Percentiles rank a stretch among this genome's conserved stretches.
Conservation (phyloP, 2,797 vertebrate genomes). For the Sebastiscus albofasciatus region DNA sequence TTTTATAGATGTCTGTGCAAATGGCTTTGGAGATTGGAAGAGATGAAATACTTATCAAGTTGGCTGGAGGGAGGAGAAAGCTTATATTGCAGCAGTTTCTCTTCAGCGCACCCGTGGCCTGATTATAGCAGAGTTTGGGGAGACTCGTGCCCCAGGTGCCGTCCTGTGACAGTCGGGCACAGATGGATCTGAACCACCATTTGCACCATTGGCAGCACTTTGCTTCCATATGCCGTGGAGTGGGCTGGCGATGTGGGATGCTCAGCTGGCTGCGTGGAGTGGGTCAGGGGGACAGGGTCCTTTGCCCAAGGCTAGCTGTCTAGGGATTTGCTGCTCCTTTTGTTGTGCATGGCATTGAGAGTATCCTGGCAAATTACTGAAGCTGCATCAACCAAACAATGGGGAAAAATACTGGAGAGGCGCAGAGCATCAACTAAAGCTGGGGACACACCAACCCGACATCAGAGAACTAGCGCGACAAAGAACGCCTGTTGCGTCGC, state of each 20-base stretch:
- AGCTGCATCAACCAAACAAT: constrained; percentile 21
- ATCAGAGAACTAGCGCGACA: no score
- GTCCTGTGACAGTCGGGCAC: constrained; percentile 66
- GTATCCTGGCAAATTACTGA: constrained; percentile 6
- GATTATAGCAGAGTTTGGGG: constrained; percentile 60
- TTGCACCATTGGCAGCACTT: constrained; percentile 75
- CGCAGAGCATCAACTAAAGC: neutral
- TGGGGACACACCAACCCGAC: no score
- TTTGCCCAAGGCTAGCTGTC: constrained; percentile 48
- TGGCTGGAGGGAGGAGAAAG: constrained; percentile 45
- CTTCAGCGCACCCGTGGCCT: constrained; percentile 57
- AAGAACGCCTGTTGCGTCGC: rapidly evolving
- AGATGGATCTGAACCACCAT: constrained; percentile 72
- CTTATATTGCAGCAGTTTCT: constrained; percentile 64
- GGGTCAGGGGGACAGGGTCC: constrained; percentile 51
- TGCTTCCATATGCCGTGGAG: constrained; percentile 77
- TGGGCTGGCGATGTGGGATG: constrained; percentile 60
- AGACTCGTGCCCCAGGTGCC: constrained; percentile 65
- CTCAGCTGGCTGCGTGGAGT: constrained; percentile 66
- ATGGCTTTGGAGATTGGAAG: constrained; percentile 56
- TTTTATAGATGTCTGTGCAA: constrained; percentile 49
- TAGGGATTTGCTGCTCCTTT: constrained; percentile 55
- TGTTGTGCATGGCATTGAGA: constrained; percentile 40
- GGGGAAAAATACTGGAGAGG: neutral
- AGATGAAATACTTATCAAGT: constrained; percentile 63